A percentile compares a stretch with the other conserved stretches of the same genome.
Conservation (phyloP, 1,140 invertebrate species). For the Ostrea edulis region DNA sequence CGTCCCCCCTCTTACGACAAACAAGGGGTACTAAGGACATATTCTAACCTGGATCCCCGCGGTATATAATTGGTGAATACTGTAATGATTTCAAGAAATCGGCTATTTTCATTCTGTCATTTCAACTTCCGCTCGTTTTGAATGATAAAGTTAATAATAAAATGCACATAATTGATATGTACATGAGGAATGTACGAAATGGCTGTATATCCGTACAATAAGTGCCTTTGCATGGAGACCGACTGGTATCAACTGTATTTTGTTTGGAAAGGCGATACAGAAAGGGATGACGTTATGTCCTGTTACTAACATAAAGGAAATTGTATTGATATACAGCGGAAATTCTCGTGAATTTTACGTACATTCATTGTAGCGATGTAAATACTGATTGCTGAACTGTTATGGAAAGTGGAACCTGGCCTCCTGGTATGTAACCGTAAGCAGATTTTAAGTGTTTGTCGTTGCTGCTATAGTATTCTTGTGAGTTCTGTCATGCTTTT, state of each 20-base stretch:
- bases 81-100: too few relatives aligned
- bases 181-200: too few relatives aligned
- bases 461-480: neutral
- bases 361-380: neutral
- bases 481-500: neutral
- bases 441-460: neutral
- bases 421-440: slow-evolving; percentile 1
- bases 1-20: too few relatives aligned
- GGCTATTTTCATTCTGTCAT: too few relatives aligned
- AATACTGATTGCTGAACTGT: neutral
- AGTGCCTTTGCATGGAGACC: too few relatives aligned
- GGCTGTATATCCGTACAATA: neutral
- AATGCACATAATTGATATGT: too few relatives aligned
- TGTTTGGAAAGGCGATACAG: slow-evolving; percentile 1
- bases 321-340: slow-evolving; percentile 19
- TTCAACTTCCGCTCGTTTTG: too few relatives aligned
- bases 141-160: too few relatives aligned
- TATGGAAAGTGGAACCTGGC: neutral
- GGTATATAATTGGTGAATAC: too few relatives aligned
- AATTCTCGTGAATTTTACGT: slow-evolving; percentile 26
- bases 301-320: slow-evolving; percentile 29
- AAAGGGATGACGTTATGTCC: slow-evolving; percentile 14
- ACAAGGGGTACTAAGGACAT: too few relatives aligned
- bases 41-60: too few relatives aligned
- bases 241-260: neutral